These are phyloP conservation scores for Actenoides hombroni DNA, from an alignment of 2,113 vertebrate species.

Conservation along the genomic window DNA sequence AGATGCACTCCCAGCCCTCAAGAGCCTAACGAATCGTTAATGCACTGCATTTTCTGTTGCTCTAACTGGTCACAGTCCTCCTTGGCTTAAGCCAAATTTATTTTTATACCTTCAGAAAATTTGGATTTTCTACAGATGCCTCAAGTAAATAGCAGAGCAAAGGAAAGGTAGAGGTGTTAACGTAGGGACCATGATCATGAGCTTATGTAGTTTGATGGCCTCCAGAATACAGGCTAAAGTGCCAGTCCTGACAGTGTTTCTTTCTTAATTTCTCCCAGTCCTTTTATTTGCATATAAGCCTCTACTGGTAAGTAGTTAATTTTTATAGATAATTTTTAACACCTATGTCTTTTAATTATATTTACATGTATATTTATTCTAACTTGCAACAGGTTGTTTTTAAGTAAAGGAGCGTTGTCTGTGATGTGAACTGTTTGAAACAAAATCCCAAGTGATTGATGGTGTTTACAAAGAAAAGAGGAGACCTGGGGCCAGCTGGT, in stretches of 20 bases:
- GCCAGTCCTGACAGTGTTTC: neutral
- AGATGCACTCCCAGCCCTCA: neutral
- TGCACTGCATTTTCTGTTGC: neutral
- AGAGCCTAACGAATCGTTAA: neutral
- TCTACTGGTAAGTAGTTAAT: neutral
- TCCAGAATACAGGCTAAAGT: neutral
- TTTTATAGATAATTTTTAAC: neutral
- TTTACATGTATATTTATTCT: neutral
- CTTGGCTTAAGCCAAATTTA: neutral
- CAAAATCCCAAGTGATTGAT: neutral
- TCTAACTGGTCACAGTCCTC: neutral
- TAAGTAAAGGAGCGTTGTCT: neutral
- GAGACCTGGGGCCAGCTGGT: slow-evolving; percentile 15
- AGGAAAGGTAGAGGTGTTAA: neutral
- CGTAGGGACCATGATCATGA: neutral
- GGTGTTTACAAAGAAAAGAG: neutral
- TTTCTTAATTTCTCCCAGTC: neutral
- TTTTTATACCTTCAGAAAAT: neutral
- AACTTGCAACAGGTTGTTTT: neutral
- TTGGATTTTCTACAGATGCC: neutral
- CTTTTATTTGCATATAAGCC: neutral
- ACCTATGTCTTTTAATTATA: neutral
- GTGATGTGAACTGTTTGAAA: neutral
- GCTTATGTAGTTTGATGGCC: neutral
- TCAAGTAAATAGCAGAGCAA: neutral